These are phyloP conservation scores for Drosophila dives DNA, from an alignment of 2,888 invertebrate genomes.

Conservation along the genomic window DNA sequence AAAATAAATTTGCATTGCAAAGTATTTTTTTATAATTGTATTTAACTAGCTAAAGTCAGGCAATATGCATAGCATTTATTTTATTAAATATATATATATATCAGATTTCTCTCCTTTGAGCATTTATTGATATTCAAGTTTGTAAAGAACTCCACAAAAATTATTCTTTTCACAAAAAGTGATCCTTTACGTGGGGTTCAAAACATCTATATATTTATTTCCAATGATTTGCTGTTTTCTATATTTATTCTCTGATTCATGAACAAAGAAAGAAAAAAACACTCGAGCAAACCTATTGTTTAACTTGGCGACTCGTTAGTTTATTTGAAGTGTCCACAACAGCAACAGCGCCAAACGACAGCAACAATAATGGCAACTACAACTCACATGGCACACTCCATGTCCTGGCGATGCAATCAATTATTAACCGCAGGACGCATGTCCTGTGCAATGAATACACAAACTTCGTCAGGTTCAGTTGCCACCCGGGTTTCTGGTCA, in stretches of 20 bases:
- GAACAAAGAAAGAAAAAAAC: not conserved
- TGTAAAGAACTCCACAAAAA: not conserved
- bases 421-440: slow-evolving; percentile 42
- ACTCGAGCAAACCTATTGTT: not conserved
- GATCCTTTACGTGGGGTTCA: not conserved
- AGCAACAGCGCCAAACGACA: slow-evolving; percentile 5
- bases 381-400: slow-evolving; percentile 22
- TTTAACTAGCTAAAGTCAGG: not conserved
- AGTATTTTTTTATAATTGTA: not conserved
- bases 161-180: not conserved
- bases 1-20: not conserved
- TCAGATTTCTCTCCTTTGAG: not conserved
- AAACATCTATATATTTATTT: not conserved
- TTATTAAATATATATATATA: too few relatives aligned
- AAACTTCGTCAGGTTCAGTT: not conserved
- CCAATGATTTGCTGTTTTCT: not conserved
- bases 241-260: not conserved
- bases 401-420: slow-evolving; percentile 42
- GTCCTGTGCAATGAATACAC: slow-evolving; percentile 13
- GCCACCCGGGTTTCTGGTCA: slow-evolving; percentile 51
- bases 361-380: not conserved
- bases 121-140: not conserved
- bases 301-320: not conserved
- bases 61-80: not conserved
- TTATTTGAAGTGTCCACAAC: not conserved